phyloP scores from a whole-genome alignment of 2,888 invertebrate genomes.

The Achlya flavicornis region DNA sequence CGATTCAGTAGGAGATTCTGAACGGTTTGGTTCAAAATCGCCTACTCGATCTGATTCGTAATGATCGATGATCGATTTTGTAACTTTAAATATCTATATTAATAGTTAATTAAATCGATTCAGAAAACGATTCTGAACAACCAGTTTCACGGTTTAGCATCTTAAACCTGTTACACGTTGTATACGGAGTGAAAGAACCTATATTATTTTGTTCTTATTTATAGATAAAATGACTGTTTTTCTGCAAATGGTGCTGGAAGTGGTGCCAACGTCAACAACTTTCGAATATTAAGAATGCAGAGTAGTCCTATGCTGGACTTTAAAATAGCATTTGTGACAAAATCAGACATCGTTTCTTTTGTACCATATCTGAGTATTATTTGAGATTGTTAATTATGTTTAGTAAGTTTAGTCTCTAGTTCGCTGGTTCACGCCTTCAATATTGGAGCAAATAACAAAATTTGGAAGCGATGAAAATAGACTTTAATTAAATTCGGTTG shows the following conservation, averaged over 20 bases:
- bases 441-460: neutral
- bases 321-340: constrained; percentile 62
- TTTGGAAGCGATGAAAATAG: constrained; percentile 21
- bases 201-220: constrained; percentile 37
- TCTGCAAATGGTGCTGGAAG: constrained; percentile 94
- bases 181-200: neutral
- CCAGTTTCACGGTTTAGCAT: no score
- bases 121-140: no score
- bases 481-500: constrained; percentile 33
- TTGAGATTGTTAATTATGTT: constrained; percentile 13
- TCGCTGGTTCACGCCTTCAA: constrained; percentile 2
- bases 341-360: constrained; percentile 41
- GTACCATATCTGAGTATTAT: constrained; percentile 40
- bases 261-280: constrained; percentile 93
- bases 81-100: no score
- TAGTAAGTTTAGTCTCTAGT: neutral
- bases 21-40: no score
- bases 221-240: constrained; percentile 95
- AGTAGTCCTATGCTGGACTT: constrained; percentile 66
- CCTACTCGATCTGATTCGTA: no score
- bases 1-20: no score
- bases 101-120: no score
- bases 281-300: constrained; percentile 82
- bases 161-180: no score
- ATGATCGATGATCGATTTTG: no score